Evolutionary conservation across 1,140 invertebrate species (phyloP).

Genomic region (Notospermus geniculatus): DNA sequence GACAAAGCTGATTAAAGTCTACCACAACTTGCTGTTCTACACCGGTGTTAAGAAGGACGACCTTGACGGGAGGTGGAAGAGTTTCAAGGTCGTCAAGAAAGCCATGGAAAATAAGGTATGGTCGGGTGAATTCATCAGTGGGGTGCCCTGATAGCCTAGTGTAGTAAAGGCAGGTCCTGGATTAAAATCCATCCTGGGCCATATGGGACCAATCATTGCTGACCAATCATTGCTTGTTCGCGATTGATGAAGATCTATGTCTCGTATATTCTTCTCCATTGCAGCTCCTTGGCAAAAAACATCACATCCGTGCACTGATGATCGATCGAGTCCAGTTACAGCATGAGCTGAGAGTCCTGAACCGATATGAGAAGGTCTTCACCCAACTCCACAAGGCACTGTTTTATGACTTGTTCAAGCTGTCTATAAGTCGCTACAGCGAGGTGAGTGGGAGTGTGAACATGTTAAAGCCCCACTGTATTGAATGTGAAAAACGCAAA

Average conservation of each 20-base stretch:
- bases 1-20: conserved; percentile 62
- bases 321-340: conserved; percentile 67
- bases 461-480: too few species aligned
- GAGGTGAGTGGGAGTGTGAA: conserved; percentile 59
- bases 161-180: too few species aligned
- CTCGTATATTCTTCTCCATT: conserved; percentile 16
- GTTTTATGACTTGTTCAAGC: conserved; percentile 64
- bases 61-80: conserved; percentile 62
- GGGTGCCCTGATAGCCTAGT: too few species aligned
- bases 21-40: conserved; percentile 62
- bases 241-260: neutral
- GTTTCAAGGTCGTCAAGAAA: conserved; percentile 63
- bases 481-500: too few species aligned
- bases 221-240: neutral
- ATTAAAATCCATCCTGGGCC: too few species aligned
- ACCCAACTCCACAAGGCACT: conserved; percentile 63
- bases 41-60: conserved; percentile 58
- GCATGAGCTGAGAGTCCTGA: conserved; percentile 61
- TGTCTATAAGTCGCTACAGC: conserved; percentile 69
- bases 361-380: conserved; percentile 38
- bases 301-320: conserved; percentile 65
- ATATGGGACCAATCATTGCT: neutral
- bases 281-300: conserved; percentile 60
- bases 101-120: conserved; percentile 63
- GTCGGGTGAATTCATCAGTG: too few species aligned